Evolutionary conservation across 2,888 invertebrate species (phyloP), one percentile per base, ranked within the genome.

Genomic region (Nomada ruficornis): DNA sequence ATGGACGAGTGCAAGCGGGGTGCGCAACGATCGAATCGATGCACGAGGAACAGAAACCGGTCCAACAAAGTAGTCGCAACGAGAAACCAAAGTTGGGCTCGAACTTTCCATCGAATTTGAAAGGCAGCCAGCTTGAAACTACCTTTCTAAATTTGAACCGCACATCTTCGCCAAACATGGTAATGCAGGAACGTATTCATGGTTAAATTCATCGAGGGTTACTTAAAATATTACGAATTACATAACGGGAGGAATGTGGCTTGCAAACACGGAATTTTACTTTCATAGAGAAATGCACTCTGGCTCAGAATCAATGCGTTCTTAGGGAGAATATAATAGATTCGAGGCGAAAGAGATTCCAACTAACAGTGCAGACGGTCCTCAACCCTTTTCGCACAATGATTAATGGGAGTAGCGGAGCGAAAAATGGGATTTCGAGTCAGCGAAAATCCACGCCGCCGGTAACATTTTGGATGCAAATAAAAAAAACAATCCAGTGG

Each of bases 31-130:
- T 59, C 62, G 54, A 20, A 20, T 13, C 47, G n/a, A 20, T 74
- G 80, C 68, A 57, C 47, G 80, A 69, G 15, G 50, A 9, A 50
- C 29, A 69, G 26, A 36, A 20, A 69, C 73, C 81, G 42, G 36
- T 18, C 69, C 20, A 5, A 50, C 81, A 11, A 54, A 13, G 55
- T 20, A 44, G 69, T 20, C 36, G 13, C n/a, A 36, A 54, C 23
- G 26, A 44, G 23, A 20, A 50, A 44, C 26, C 54, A 47, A 26
- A 62, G 44, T 62, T 64, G 26, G 79, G 80, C 62, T 80, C 72
- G 36, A 73, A 50, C 59, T 47, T 55, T 52, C 18, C 20, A 60
- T 57, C 42, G 52, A n/a, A 55, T 55, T 64, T 55, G 60, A 60
- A 26, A 69, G 29, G 42, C 47, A 11, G 64, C 64, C 64, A 50